These are phyloP conservation scores for Rhizomys pruinosus DNA, from an alignment of 2,113 vertebrate species.

Conservation along the genomic window DNA sequence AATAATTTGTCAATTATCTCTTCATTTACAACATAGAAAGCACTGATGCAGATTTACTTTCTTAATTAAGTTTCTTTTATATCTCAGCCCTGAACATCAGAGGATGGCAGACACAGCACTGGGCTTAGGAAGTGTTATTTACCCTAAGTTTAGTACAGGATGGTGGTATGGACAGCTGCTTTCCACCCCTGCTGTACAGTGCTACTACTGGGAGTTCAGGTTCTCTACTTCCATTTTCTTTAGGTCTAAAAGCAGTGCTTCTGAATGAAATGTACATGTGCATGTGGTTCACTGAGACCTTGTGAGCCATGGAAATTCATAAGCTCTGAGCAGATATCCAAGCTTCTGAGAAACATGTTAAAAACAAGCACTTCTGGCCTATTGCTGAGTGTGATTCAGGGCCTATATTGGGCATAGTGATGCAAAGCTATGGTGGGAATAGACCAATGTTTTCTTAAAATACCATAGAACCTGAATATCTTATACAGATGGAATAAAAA, in stretches of 20 bases:
- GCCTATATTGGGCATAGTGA: background rate
- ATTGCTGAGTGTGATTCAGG: background rate
- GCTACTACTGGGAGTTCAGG: background rate
- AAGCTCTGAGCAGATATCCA: too few relatives aligned
- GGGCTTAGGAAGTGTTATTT: background rate
- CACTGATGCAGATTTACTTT: background rate
- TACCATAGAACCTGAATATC: background rate
- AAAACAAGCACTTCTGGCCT: background rate
- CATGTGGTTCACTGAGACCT: background rate
- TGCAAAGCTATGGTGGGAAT: background rate
- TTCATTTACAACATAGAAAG: background rate
- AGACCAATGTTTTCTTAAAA: background rate
- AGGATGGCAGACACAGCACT: background rate
- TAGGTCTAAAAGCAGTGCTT: background rate
- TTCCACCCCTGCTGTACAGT: background rate
- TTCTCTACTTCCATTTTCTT: background rate
- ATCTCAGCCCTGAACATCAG: background rate
- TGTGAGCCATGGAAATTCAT: accelerated
- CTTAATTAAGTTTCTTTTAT: background rate
- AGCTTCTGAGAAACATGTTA: background rate
- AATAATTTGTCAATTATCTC: background rate
- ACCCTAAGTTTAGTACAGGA: too few relatives aligned
- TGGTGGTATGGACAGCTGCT: background rate
- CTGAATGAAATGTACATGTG: background rate
- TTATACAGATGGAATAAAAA: slow-evolving; percentile 14